A percentile compares a stretch with the other conserved stretches of the same genome.
Evolutionary conservation across 2,888 invertebrate species (phyloP).

Genomic region (Bellardia bayeri): DNA sequence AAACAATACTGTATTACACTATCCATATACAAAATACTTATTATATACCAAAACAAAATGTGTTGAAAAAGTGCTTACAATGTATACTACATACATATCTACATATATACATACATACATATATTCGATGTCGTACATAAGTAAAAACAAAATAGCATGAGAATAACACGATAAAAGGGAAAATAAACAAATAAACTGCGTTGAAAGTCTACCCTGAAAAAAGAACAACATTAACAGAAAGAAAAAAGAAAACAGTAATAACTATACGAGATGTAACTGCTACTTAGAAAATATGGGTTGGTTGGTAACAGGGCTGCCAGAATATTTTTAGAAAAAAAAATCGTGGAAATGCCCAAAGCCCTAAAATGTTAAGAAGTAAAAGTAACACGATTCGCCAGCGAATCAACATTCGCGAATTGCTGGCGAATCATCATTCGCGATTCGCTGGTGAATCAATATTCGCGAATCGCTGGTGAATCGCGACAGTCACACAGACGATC

Average conservation of each 20-base stretch:
- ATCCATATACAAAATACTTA: background rate
- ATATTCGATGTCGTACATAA: background rate
- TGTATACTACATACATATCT: background rate
- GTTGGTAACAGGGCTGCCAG: background rate
- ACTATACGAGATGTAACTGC: slow-evolving; percentile 28
- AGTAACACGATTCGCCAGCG: no score
- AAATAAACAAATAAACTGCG: slow-evolving; percentile 18
- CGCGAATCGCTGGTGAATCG: no score
- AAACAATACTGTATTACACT: background rate
- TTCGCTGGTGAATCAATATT: no score
- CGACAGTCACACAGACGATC: no score
- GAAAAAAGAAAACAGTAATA: slow-evolving; percentile 53
- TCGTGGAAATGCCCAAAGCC: no score
- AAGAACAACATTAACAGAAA: slow-evolving; percentile 15
- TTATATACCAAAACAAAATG: background rate
- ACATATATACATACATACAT: no score
- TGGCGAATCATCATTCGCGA: no score
- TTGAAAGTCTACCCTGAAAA: slow-evolving; percentile 28
- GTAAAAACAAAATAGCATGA: slow-evolving; percentile 16
- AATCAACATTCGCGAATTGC: no score
- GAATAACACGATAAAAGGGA: slow-evolving; percentile 1
- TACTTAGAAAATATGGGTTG: slow-evolving; percentile 31
- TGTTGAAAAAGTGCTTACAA: background rate
- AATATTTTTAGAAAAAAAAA: no score
- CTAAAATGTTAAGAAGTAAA: no score